Conservation (phyloP, 1,140 invertebrate species). For the Drosophila bifasciata region DNA sequence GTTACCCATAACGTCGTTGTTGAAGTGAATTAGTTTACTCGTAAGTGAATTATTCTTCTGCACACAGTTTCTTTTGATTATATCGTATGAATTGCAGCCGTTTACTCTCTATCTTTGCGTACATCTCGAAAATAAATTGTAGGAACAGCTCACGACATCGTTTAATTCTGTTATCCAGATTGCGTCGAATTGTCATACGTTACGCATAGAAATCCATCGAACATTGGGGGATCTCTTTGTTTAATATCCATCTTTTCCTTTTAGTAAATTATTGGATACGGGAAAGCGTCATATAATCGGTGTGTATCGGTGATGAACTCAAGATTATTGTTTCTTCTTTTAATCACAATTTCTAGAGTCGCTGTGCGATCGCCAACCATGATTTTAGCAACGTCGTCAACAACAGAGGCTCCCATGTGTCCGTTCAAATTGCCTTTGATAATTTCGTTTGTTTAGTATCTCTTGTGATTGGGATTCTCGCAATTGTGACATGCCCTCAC, state of each 20-base stretch:
- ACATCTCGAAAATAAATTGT: constrained; percentile 14
- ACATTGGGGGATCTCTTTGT: constrained; percentile 8
- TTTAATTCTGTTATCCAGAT: background rate
- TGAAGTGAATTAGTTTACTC: background rate
- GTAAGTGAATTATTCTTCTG: constrained; percentile 1
- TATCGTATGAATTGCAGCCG: constrained; percentile 4
- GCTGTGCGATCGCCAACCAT: too few relatives aligned
- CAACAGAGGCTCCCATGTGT: too few relatives aligned
- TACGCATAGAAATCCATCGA: constrained; percentile 4
- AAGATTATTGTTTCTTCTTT: too few relatives aligned
- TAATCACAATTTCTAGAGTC: too few relatives aligned
- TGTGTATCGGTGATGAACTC: background rate
- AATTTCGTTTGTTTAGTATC: too few relatives aligned
- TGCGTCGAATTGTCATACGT: background rate
- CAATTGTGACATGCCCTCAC: too few relatives aligned
- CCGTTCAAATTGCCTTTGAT: too few relatives aligned
- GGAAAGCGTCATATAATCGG: background rate
- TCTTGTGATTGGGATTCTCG: too few relatives aligned
- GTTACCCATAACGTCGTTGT: constrained; percentile 4
- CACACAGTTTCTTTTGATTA: background rate
- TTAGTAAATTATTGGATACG: background rate
- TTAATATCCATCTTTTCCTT: constrained; percentile 4
- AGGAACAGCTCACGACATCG: constrained; percentile 4
- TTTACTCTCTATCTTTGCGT: constrained; percentile 4
- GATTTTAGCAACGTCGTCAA: too few relatives aligned